A percentile compares a stretch with the other conserved stretches of the same genome.
phyloP scores from a whole-genome alignment of 2,113 vertebrate genomes.

The Anarhynchus alexandrinus region DNA sequence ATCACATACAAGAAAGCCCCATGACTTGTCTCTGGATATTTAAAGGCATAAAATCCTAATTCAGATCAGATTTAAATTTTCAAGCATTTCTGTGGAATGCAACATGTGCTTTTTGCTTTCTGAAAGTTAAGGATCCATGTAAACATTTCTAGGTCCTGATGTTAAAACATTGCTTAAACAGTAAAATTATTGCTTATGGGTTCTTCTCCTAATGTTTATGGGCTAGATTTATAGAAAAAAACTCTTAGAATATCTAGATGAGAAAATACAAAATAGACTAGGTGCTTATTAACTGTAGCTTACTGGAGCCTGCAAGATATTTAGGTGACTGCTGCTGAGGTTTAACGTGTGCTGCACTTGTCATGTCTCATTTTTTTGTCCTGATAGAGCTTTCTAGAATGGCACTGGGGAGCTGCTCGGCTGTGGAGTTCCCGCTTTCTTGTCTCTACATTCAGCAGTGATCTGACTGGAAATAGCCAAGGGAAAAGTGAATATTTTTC shows the following conservation, averaged over 20 bases:
- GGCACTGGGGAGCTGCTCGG: background rate
- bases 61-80: background rate
- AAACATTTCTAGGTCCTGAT: background rate
- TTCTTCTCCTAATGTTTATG: background rate
- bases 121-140: background rate
- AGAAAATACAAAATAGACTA: background rate
- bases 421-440: background rate
- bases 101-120: background rate
- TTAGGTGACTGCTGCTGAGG: background rate
- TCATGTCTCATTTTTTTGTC: accelerated
- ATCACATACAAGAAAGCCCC: background rate
- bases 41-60: conserved; percentile 4
- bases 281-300: background rate
- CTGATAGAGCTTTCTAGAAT: background rate
- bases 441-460: background rate
- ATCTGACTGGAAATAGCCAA: background rate
- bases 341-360: background rate
- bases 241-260: background rate
- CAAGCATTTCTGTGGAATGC: background rate
- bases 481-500: background rate
- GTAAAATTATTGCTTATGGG: background rate
- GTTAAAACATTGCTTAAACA: background rate
- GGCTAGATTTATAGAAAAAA: background rate
- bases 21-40: background rate
- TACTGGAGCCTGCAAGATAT: background rate